Base-by-base conservation (phyloP, 1,140 invertebrate species). In the Latrodectus geometricus region DNA sequence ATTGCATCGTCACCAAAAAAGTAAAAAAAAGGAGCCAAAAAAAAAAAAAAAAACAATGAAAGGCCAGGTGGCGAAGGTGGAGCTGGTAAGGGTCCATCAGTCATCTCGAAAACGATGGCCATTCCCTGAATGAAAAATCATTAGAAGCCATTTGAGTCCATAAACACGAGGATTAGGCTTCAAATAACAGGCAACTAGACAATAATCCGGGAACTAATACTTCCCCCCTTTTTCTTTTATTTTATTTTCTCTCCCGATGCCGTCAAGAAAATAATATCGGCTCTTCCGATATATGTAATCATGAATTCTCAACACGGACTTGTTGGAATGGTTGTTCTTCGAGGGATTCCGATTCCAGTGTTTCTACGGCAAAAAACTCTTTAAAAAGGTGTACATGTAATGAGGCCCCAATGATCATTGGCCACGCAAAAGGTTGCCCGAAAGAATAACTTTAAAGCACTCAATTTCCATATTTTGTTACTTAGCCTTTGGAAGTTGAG, bases 391-490 rank as follows among this genome's bases (percentile, higher is more conserved):
- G 69, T 73, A 73, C 80, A 52, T 73, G 54, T 82, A 72, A 82
- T 82, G 73, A 81, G 20, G 2, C 17, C 70, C 48, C 68, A 65
- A 82, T 82, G 80, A 73, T 61, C 80, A 82, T 52, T 82, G 80
- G 20, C 80, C 80, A 82, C 80, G 80, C 80, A 61, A 73, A 35
- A 14, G 54, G 52, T n/a, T 73, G 49, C 49, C 11, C 56, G 80
- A 61, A 73, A 56, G 35, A 35, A 48, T 35, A 73, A 11, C 21
- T 23, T 73, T 11, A 48, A 49, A 73, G 68, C 15, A 23, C 78
- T 82, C 73, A 68, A 82, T 82, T 82, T 73, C 80, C 80, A 82
- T 82, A 82, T 82, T 82, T 82, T 82, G 50, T 82, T 61, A 82
- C 80, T 82, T 82, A 82, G 70, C 78, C 78, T 80, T 80, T 68